These are phyloP conservation scores for Cordilura impudica DNA, from an alignment of 2,888 invertebrate species.

Conservation along the genomic window DNA sequence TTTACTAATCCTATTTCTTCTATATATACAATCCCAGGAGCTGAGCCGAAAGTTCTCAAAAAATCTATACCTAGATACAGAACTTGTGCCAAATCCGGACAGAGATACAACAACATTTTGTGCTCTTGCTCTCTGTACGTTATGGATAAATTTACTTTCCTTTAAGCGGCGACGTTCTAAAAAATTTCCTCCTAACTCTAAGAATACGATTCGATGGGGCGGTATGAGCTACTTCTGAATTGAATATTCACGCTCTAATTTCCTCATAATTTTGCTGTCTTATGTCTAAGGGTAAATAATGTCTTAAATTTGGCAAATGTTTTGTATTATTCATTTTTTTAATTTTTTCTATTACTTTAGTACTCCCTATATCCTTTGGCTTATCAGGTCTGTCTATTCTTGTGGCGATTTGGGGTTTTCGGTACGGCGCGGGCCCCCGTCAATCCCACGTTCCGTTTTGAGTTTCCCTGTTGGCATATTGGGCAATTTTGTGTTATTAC, in stretches of 20 bases:
- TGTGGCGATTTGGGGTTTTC: not conserved
- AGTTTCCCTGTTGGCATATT: conserved; percentile 13
- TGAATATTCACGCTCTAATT: not conserved
- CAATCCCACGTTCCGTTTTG: conserved; percentile 10
- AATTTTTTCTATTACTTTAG: not conserved
- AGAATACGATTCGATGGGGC: not conserved
- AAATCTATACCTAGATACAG: too few relatives aligned
- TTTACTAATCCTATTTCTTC: conserved; percentile 10
- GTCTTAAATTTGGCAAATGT: not conserved
- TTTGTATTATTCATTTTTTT: not conserved
- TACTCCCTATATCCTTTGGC: not conserved
- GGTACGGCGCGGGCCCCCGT: too few relatives aligned
- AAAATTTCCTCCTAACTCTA: not conserved
- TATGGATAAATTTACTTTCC: conserved; percentile 14
- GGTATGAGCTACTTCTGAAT: not conserved
- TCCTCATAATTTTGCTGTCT: conserved; percentile 4
- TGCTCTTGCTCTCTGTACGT: conserved; percentile 15
- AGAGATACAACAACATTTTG: conserved; percentile 5
- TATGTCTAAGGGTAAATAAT: not conserved
- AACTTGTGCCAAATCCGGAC: too few relatives aligned
- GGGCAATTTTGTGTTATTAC: conserved; percentile 8
- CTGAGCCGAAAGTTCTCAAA: too few relatives aligned
- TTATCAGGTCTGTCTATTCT: not conserved
- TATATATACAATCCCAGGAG: too few relatives aligned
- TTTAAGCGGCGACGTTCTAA: not conserved